These are phyloP conservation scores for Odocoileus hemionus DNA, from an alignment of 2,113 vertebrate genomes.

Conservation along the genomic window DNA sequence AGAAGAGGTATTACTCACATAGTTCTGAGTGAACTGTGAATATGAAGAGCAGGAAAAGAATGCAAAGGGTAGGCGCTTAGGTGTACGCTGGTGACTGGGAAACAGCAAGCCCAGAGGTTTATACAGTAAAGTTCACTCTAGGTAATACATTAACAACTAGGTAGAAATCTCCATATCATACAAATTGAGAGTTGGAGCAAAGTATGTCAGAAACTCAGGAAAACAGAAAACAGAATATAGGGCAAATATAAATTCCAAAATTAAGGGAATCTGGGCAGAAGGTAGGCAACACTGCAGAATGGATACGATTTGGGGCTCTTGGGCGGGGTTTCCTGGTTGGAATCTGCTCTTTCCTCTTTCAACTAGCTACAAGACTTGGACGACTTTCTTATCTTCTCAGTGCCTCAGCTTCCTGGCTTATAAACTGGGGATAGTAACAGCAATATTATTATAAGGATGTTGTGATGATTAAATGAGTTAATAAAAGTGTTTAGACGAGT, in stretches of 20 bases:
- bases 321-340: background rate
- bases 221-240: background rate
- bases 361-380: background rate
- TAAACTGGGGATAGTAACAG: background rate
- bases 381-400: background rate
- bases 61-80: rapidly evolving
- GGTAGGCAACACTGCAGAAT: background rate
- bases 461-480: background rate
- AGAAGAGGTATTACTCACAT: background rate
- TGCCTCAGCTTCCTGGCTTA: background rate
- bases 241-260: background rate
- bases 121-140: background rate
- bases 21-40: background rate
- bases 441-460: background rate
- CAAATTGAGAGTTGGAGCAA: background rate
- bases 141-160: background rate
- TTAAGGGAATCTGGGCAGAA: background rate
- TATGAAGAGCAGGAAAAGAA: background rate
- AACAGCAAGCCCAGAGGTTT: background rate
- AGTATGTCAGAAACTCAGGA: background rate
- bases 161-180: background rate
- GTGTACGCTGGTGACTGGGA: rapidly evolving
- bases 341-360: background rate
- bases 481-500: background rate
- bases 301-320: too few relatives aligned